A percentile compares a stretch with the other conserved stretches of the same genome.
Conservation (phyloP, 2,113 vertebrate species). For the Grammomys surdaster region DNA sequence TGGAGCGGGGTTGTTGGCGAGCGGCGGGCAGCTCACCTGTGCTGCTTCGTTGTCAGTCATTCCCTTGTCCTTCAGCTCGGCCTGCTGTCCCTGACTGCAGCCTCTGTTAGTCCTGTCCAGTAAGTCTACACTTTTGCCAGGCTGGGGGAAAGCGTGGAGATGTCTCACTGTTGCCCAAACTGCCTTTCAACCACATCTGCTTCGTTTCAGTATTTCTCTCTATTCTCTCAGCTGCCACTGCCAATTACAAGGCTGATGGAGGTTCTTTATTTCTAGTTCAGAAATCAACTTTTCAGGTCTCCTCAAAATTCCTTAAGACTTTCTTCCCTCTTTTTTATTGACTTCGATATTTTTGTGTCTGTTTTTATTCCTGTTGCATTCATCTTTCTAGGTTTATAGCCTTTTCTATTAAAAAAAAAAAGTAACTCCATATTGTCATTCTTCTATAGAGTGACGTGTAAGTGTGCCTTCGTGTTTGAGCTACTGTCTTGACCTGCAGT, state of each 20-base stretch:
- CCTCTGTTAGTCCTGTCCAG: background rate
- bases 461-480: background rate
- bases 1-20: background rate
- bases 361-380: background rate
- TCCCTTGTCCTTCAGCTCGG: background rate
- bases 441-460: constrained; percentile 15
- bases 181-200: background rate
- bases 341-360: background rate
- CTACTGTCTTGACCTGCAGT: background rate
- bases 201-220: background rate
- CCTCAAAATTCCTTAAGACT: background rate
- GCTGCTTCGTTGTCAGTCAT: background rate
- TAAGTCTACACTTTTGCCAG: background rate
- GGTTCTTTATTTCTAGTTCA: constrained; percentile 18
- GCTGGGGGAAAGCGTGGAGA: background rate
- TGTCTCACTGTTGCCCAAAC: background rate
- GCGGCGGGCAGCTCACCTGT: background rate
- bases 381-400: background rate
- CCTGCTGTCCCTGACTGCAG: background rate
- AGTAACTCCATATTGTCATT: background rate
- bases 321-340: background rate
- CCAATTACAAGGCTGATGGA: background rate
- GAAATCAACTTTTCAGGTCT: background rate
- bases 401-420: background rate
- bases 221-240: background rate